Percentiles rank a stretch among this genome's conserved stretches.
phyloP scores from a whole-genome alignment of 1,140 invertebrate species.

The Microplitis demolitor region DNA sequence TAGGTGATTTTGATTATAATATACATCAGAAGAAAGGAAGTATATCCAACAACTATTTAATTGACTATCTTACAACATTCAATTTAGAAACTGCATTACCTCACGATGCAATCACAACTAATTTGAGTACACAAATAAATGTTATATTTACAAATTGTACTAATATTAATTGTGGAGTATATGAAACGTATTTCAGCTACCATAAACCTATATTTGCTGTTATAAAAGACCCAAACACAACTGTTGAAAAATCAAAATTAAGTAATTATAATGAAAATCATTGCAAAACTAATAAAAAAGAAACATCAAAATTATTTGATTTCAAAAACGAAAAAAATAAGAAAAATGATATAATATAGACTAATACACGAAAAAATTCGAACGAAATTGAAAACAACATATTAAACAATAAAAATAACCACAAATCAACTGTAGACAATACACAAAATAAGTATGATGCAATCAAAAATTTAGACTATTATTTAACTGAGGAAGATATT shows the following conservation, averaged over 20 bases:
- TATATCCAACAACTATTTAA: background rate
- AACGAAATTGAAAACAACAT: too few relatives aligned
- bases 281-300: background rate
- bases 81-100: constrained; percentile 1
- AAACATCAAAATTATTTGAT: too few relatives aligned
- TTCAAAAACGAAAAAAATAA: too few relatives aligned
- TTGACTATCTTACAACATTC: background rate
- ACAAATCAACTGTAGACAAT: too few relatives aligned
- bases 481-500: too few relatives aligned
- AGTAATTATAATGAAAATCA: background rate
- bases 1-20: constrained; percentile 1
- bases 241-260: background rate
- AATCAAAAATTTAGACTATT: too few relatives aligned
- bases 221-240: background rate
- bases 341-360: too few relatives aligned
- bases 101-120: background rate
- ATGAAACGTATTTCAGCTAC: constrained; percentile 18
- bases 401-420: too few relatives aligned
- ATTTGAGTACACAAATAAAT: constrained; percentile 20
- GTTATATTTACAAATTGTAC: constrained; percentile 6
- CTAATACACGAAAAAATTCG: too few relatives aligned
- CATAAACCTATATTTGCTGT: constrained; percentile 13
- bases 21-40: background rate
- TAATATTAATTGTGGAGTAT: background rate
- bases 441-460: too few relatives aligned